Evolutionary conservation across 2,888 invertebrate genomes (phyloP).

Genomic region (Balanococcus diminutus): DNA sequence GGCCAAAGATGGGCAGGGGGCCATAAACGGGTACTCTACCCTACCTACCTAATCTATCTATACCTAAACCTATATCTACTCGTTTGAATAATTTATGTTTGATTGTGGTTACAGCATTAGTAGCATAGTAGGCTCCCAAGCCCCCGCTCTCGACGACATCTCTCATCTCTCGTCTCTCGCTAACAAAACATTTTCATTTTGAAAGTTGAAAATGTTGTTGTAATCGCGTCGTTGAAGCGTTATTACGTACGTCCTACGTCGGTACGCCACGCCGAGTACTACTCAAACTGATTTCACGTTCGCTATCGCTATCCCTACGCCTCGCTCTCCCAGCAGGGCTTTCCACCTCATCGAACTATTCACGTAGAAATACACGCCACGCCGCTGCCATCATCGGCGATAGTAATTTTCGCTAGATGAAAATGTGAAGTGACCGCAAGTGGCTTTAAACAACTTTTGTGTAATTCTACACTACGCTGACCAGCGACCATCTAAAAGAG

Average conservation of each 20-base stretch:
- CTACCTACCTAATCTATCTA: no score
- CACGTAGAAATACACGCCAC: background rate
- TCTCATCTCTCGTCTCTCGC: background rate
- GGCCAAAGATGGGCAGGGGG: no score
- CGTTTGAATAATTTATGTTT: no score
- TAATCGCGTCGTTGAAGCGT: background rate
- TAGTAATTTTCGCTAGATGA: background rate
- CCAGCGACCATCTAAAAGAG: background rate
- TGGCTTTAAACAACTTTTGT: background rate
- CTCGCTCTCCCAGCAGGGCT: background rate
- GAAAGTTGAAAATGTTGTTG: background rate
- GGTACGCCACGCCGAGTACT: background rate
- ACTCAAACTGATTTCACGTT: background rate
- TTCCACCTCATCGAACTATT: background rate
- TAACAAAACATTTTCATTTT: background rate
- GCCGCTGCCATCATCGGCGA: background rate
- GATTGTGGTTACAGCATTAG: no score
- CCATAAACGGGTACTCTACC: no score
- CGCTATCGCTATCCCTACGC: no score
- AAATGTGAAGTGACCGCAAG: background rate
- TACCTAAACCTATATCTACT: no score
- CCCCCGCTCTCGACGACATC: background rate
- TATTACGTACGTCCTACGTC: background rate
- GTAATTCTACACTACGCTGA: background rate
- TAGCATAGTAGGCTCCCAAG: no score